These are phyloP conservation scores for Lates calcarifer DNA, from an alignment of 2,113 vertebrate genomes.

Conservation along the genomic window DNA sequence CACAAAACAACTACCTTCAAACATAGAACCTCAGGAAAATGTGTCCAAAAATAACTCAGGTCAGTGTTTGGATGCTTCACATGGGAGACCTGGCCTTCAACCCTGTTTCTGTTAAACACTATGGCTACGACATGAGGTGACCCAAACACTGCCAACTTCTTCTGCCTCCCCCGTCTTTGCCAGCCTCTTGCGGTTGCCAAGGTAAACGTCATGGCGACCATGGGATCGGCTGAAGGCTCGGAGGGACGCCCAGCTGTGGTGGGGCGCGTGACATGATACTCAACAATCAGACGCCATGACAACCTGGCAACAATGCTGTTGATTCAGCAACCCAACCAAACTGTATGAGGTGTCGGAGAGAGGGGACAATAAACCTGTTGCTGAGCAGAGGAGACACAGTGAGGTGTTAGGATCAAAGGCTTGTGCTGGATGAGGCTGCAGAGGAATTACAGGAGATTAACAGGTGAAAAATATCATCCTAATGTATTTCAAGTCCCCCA, in stretches of 20 bases:
- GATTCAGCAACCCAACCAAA: constrained; percentile 59
- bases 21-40: neutral
- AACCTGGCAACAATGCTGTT: constrained; percentile 73
- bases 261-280: constrained; percentile 67
- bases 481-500: neutral
- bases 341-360: constrained; percentile 51
- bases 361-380: constrained; percentile 33
- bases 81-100: neutral
- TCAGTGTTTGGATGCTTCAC: neutral
- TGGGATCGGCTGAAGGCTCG: constrained; percentile 42
- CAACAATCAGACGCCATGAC: constrained; percentile 73
- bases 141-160: constrained; percentile 25
- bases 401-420: constrained; percentile 29
- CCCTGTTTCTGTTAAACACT: constrained; percentile 3
- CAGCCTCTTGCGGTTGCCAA: constrained; percentile 40
- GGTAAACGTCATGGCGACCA: constrained; percentile 53
- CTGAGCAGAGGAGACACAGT: constrained; percentile 16
- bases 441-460: neutral
- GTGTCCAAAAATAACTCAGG: neutral
- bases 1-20: neutral
- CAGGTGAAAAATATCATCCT: neutral
- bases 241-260: constrained; percentile 56
- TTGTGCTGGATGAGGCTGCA: neutral
- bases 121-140: neutral
- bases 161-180: neutral